These are phyloP conservation scores for Pristis pectinata DNA, from an alignment of 2,797 vertebrate genomes.

Conservation along the genomic window DNA sequence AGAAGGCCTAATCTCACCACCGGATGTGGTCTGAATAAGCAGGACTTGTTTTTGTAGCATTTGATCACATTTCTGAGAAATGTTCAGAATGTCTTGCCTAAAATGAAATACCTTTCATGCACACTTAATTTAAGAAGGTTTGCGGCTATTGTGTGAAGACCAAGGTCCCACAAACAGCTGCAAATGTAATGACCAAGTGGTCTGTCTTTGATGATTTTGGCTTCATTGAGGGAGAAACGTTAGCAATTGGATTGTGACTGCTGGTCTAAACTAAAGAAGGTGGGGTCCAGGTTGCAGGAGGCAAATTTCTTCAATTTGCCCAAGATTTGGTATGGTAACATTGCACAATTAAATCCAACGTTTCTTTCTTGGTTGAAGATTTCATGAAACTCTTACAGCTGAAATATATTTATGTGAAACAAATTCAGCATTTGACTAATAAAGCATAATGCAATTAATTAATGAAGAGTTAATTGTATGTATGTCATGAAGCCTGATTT, in stretches of 20 bases:
- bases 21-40: not conserved
- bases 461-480: not conserved
- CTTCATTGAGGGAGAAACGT: not conserved
- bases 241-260: not conserved
- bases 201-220: not conserved
- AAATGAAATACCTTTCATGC: not conserved
- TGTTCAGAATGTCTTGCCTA: not conserved
- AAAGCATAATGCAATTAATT: not conserved
- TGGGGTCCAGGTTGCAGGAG: not conserved
- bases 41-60: not conserved
- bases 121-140: not conserved
- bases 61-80: not conserved
- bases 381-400: not conserved
- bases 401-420: not conserved
- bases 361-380: not conserved
- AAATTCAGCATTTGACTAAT: not conserved
- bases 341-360: not conserved
- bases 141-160: not conserved
- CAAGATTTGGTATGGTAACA: not conserved
- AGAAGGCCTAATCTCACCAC: not conserved
- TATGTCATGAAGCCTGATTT: not conserved
- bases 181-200: not conserved
- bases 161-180: not conserved
- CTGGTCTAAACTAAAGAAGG: not conserved
- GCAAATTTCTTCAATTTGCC: not conserved